Conservation (phyloP, 2,113 vertebrate species). For the Nipponia nippon region DNA sequence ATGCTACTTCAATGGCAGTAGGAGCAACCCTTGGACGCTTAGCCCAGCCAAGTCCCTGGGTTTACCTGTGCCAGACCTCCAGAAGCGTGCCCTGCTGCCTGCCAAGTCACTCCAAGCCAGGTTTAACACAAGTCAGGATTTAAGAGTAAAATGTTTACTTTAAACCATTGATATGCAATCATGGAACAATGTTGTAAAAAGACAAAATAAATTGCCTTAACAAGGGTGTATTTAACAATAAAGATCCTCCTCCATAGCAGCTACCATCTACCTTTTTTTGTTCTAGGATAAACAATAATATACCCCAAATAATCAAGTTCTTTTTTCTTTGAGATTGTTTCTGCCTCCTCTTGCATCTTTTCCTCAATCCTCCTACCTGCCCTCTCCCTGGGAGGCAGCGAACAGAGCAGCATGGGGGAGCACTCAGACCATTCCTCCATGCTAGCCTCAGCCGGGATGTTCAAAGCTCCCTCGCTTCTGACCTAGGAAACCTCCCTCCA, state of each 20-base stretch:
- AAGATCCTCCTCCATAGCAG: background rate
- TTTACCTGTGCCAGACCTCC: background rate
- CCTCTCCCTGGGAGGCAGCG: background rate
- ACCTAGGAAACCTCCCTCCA: background rate
- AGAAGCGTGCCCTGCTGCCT: background rate
- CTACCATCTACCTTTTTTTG: background rate
- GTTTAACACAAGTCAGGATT: background rate
- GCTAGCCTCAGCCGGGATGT: background rate
- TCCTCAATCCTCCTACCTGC: background rate
- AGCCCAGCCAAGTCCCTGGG: background rate
- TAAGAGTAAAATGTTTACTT: background rate
- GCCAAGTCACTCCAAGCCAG: background rate
- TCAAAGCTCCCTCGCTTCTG: background rate
- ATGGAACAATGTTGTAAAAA: background rate
- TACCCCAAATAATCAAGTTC: background rate
- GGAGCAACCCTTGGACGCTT: rapidly evolving
- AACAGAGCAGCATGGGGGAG: background rate
- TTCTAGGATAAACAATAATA: background rate
- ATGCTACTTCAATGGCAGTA: background rate
- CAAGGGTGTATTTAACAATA: background rate
- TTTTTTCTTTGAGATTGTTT: background rate
- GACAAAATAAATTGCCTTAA: background rate
- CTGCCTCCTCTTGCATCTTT: background rate
- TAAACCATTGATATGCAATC: background rate
- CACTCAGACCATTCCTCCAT: background rate